These are phyloP conservation scores for Drosophila miranda DNA, from an alignment of 1,140 invertebrate species.

Conservation along the genomic window DNA sequence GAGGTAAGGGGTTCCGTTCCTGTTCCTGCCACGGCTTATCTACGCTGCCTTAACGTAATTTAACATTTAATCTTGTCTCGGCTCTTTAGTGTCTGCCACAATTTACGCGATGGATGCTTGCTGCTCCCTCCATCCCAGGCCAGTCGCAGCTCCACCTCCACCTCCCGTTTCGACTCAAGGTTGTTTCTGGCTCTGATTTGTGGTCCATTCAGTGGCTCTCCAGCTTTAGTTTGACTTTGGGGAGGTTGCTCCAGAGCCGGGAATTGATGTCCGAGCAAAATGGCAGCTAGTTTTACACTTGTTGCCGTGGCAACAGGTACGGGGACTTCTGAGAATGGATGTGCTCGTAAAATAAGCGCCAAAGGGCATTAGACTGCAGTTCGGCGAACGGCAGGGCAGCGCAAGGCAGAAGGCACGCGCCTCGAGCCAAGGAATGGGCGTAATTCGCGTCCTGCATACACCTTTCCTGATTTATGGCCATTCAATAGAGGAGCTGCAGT, in stretches of 20 bases:
- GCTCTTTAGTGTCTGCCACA: conserved; percentile 78
- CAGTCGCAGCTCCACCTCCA: neutral
- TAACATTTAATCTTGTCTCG: conserved; percentile 79
- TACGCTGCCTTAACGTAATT: conserved; percentile 76
- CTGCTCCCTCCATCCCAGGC: conserved; percentile 10
- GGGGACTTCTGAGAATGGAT: conserved; percentile 2
- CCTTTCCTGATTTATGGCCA: conserved; percentile 41
- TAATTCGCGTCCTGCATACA: conserved; percentile 5
- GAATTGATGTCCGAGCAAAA: conserved; percentile 35
- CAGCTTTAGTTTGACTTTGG: conserved; percentile 18
- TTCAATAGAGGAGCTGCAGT: conserved; percentile 15
- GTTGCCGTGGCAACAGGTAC: conserved; percentile 61
- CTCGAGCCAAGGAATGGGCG: conserved; percentile 26
- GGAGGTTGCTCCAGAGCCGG: neutral
- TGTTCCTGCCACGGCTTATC: conserved; percentile 50
- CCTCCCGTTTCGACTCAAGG: conserved; percentile 28
- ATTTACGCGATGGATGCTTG: conserved; percentile 65
- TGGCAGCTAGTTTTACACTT: conserved; percentile 70
- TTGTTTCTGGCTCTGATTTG: conserved; percentile 45
- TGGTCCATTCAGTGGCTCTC: conserved; percentile 15
- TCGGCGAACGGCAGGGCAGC: too few species aligned
- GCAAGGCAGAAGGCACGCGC: conserved; percentile 46
- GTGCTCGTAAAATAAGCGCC: conserved; percentile 13
- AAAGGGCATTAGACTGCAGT: conserved; percentile 14
- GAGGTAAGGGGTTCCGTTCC: neutral